phyloP scores from a whole-genome alignment of 2,797 vertebrate genomes.

The Oryzias sinensis region DNA sequence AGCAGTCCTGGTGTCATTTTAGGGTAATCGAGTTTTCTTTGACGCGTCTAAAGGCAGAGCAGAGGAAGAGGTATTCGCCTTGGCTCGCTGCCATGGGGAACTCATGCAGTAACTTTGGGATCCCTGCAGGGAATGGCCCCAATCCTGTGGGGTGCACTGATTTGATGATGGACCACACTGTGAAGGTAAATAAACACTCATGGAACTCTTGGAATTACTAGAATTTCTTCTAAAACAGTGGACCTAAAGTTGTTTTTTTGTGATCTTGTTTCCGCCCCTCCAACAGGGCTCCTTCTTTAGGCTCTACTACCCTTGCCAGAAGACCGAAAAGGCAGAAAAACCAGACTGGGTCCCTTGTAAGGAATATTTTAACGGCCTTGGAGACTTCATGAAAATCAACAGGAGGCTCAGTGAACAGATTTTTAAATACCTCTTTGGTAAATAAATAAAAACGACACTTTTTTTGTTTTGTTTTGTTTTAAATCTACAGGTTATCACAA shows the following conservation, averaged over 20 bases:
- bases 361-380: conserved; percentile 90
- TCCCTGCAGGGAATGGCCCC: conserved; percentile 87
- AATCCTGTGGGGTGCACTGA: conserved; percentile 88
- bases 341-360: conserved; percentile 87
- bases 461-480: too few relatives aligned
- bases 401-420: conserved; percentile 78
- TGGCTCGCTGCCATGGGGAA: conserved; percentile 72
- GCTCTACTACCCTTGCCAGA: conserved; percentile 88
- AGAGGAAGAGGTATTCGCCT: conserved; percentile 23
- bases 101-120: conserved; percentile 70
- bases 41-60: conserved; percentile 29
- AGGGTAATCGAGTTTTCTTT: background rate
- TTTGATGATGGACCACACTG: conserved; percentile 86
- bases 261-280: background rate
- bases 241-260: background rate
- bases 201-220: too few relatives aligned
- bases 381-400: conserved; percentile 88
- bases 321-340: conserved; percentile 55
- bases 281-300: conserved; percentile 88
- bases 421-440: conserved; percentile 87
- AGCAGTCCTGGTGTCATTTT: background rate
- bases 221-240: too few relatives aligned
- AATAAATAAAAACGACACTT: conserved; percentile 30
- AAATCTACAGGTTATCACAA: too few relatives aligned
- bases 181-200: conserved; percentile 62